Conservation (phyloP, 2,888 invertebrate genomes). For the Hetaerina titia region DNA sequence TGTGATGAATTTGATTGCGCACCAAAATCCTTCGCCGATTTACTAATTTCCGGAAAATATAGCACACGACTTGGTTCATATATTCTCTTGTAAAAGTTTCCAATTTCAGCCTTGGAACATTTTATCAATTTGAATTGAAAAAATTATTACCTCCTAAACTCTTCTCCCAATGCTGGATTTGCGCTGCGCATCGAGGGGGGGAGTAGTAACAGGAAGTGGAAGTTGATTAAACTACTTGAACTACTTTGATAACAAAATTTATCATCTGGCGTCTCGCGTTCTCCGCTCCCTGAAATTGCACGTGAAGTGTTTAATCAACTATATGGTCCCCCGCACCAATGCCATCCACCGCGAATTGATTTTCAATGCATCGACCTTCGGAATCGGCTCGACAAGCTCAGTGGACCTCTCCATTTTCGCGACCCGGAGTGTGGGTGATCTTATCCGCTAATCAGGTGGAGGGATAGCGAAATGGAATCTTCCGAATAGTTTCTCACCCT, state of each 20-base stretch:
- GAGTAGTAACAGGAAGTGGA: background rate
- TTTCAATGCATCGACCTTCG: background rate
- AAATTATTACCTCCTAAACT: no score
- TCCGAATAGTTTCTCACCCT: no score
- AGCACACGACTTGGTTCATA: no score
- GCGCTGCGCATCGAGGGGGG: background rate
- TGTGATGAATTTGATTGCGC: background rate
- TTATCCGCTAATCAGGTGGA: no score
- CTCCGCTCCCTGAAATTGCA: background rate
- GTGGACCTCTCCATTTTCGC: background rate
- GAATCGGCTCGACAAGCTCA: background rate
- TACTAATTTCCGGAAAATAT: no score
- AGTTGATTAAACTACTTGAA: background rate
- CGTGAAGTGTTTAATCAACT: background rate
- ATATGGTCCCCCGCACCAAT: background rate
- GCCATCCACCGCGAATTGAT: background rate
- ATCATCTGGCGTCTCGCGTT: background rate
- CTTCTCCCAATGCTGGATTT: no score
- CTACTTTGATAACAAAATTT: background rate
- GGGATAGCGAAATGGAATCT: no score
- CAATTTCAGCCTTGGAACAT: no score
- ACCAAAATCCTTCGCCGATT: background rate
- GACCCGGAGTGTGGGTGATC: background rate
- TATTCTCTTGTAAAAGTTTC: no score
- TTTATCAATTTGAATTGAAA: no score